Evolutionary conservation across 2,797 vertebrate genomes (phyloP), one percentile per base, ranked within the genome.

Genomic region (Sebastes steindachneri): DNA sequence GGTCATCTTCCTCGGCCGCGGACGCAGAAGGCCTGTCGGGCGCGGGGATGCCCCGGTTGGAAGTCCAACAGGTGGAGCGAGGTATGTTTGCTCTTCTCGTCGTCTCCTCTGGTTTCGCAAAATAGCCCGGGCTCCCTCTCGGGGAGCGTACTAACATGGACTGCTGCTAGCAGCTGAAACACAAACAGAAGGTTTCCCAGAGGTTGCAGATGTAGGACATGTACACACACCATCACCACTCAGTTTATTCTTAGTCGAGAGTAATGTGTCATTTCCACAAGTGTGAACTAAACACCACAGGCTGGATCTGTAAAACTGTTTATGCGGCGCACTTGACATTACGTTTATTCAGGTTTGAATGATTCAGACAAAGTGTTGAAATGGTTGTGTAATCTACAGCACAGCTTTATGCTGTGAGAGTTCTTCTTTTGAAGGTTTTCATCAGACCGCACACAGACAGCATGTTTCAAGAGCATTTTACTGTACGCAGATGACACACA

Each of bases 51-150:
- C 77, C 97, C 98, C 88, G 73, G 90, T 72, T 99, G 98, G 98
- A 99, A 98, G 90, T 91, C 95, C 86, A 96, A 94, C 82, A 95
- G 86, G 82, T 99, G 98, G 98, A 96, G 91, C 62, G 95, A 96
- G 96, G 98, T 99, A 96, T 85, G 95, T 92, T 82, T 86, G 65
- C 37, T 82, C 57, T 77, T 57, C 69, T 74, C 17, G 9, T 64
- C 14, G 26, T 86, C 79, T 70, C 73, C 48, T 59, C 45, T 41
- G 28, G 45, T 64, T 64, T 80, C 73, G 26, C 65, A 70, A 72
- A 88, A 74, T 68, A 80, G 23, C 75, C 75, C 21, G 1, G 54
- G 35, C 65, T 53, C 35, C 35, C 77, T 83, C 78, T 23, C 26
- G 1, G 80, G 72, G 75, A 59, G 54, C 63, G 2, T 1, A n/a